Evolutionary conservation across 2,113 vertebrate genomes (phyloP).

Genomic region (Aythya baeri): DNA sequence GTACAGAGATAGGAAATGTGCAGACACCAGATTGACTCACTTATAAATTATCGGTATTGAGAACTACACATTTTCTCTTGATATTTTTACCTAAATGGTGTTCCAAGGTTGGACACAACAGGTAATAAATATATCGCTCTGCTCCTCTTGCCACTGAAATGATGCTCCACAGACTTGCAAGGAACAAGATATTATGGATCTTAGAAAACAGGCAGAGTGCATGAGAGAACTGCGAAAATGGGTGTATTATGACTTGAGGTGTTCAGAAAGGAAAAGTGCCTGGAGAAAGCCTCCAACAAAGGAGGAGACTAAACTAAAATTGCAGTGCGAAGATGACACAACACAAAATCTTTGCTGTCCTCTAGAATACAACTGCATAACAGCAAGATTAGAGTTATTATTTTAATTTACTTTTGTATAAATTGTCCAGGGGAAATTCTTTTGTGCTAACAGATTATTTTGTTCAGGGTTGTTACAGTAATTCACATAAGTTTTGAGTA

Average conservation of each 20-base stretch:
- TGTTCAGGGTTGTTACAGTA: neutral
- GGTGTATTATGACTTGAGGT: neutral
- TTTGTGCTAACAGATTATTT: neutral
- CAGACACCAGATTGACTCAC: neutral
- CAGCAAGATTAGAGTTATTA: neutral
- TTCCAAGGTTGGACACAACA: neutral
- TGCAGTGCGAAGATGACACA: neutral
- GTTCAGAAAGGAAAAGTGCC: neutral
- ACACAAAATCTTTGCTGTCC: neutral
- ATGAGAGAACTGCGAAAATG: neutral
- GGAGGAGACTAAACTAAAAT: neutral
- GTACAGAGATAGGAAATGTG: neutral
- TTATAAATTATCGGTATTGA: neutral
- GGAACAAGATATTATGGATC: neutral
- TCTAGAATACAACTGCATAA: neutral
- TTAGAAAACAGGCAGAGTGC: neutral
- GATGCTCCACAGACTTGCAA: neutral
- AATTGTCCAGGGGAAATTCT: neutral
- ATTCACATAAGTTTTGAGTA: neutral
- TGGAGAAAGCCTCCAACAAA: neutral
- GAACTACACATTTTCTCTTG: neutral
- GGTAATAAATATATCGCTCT: neutral
- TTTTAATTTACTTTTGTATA: slow-evolving; percentile 4
- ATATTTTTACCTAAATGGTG: neutral
- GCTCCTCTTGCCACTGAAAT: neutral